These are phyloP conservation scores for Zeus faber DNA, from an alignment of 2,113 vertebrate genomes.

Conservation along the genomic window DNA sequence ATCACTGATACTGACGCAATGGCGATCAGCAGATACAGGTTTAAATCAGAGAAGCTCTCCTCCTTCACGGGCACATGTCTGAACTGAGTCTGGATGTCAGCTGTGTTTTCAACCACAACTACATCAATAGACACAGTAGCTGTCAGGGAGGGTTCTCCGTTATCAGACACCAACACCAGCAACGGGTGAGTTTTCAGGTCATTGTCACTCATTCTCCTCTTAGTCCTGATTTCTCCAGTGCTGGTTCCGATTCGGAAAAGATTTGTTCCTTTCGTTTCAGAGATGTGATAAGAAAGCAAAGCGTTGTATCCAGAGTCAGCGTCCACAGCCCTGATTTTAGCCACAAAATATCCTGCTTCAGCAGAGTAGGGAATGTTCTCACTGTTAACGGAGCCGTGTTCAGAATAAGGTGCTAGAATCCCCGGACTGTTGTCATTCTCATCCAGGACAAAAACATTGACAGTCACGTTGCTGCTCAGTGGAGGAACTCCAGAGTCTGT, in stretches of 20 bases:
- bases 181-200: conserved; percentile 55
- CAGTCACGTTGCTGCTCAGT: conserved; percentile 59
- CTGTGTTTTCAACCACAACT: conserved; percentile 26
- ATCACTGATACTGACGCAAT: too few species aligned
- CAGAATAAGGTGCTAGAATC: conserved; percentile 74
- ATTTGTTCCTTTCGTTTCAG: neutral
- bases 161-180: conserved; percentile 40
- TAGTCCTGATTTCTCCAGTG: neutral
- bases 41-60: too few species aligned
- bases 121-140: conserved; percentile 43
- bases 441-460: conserved; percentile 74
- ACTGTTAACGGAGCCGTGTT: conserved; percentile 27
- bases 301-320: conserved; percentile 23
- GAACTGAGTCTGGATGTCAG: conserved; percentile 70
- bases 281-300: neutral
- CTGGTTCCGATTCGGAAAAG: neutral
- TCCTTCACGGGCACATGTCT: too few species aligned
- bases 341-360: conserved; percentile 73
- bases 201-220: conserved; percentile 53
- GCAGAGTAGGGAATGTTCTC: conserved; percentile 57
- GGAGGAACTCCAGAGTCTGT: conserved; percentile 66
- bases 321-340: conserved; percentile 60
- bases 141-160: conserved; percentile 39
- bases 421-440: conserved; percentile 81
- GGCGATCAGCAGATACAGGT: too few species aligned